These are phyloP conservation scores for Hippocampus barbouri DNA, from an alignment of 2,113 vertebrate genomes.

Conservation along the genomic window DNA sequence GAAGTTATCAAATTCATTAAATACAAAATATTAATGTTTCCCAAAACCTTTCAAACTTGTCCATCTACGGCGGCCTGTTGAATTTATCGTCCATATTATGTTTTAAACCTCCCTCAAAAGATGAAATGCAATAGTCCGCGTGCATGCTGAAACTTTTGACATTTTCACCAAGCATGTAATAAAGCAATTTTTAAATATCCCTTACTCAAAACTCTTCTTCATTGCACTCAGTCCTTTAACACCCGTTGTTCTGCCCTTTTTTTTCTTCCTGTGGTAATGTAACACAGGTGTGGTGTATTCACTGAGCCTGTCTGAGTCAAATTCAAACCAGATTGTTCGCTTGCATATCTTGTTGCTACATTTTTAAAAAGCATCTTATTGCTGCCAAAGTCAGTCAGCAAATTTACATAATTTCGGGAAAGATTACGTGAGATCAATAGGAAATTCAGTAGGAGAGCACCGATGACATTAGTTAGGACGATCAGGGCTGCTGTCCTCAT, in stretches of 20 bases:
- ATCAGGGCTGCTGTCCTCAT: slow-evolving; percentile 14
- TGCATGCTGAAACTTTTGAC: background rate
- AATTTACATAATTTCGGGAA: slow-evolving; percentile 75
- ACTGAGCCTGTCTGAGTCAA: slow-evolving; percentile 31
- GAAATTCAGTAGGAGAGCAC: slow-evolving; percentile 72
- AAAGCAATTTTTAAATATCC: slow-evolving; percentile 43
- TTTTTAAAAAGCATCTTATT: slow-evolving; percentile 62
- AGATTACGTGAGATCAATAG: slow-evolving; percentile 59
- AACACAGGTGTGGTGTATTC: slow-evolving; percentile 63
- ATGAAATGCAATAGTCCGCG: background rate
- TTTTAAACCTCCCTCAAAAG: background rate
- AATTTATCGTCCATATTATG: too few species aligned
- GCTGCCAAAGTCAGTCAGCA: slow-evolving; percentile 67
- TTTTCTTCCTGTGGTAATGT: slow-evolving; percentile 56
- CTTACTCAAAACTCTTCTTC: slow-evolving; percentile 38
- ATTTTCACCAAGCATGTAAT: slow-evolving; percentile 24
- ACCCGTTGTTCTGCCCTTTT: slow-evolving; percentile 21
- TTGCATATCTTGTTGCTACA: slow-evolving; percentile 61
- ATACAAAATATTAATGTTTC: too few species aligned
- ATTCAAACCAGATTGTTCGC: slow-evolving; percentile 64
- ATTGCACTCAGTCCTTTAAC: slow-evolving; percentile 24
- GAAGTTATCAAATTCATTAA: too few species aligned
- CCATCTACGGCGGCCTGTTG: too few species aligned
- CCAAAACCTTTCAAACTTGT: too few species aligned
- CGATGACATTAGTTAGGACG: slow-evolving; percentile 50